Base-by-base conservation (phyloP, 2,888 invertebrate genomes). In the Chaitophorus viminalis region DNA sequence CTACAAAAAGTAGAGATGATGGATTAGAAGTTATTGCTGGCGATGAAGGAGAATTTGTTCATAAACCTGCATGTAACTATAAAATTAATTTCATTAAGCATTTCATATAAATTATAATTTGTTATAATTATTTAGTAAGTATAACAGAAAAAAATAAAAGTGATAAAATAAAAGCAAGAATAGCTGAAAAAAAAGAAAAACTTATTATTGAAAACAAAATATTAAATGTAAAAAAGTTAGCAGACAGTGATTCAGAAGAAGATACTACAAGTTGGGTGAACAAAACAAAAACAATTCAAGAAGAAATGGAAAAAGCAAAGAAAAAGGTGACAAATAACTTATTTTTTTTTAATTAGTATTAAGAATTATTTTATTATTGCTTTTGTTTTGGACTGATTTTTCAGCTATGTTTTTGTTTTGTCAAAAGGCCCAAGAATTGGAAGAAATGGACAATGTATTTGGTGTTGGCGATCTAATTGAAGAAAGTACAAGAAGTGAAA, bases 391-490 rank as follows among this genome's bases (percentile, higher is more conserved):
- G 88, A 88, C 75, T 76, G 70, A 52, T 68, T 84, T 79, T 88
- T 86, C 82, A 85, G 84, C 84, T 81, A 89, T 88, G 85, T 89
- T 82, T 88, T 89, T 88, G 68, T 88, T 84, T 81, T 89, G 88
- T 88, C 89, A 88, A 82, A 91, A 96, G 97, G 99, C 98, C 36
- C 97, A 97, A 91, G 94, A 96, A 93, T 92, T 99, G 91, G 97
- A 98, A 92, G 98, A 99, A 92, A 94, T 99, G 93, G 99, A 99
- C 92, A 96, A 94, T 90, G 98, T 96, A 91, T 98, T 99, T 93
- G 98, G 98, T 54, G 95, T 98, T 89, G 94, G 94, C 25, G 95
- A 95, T 90, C 92, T 98, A 79, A 94, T 98, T n/a, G 95, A 96
- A 89, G 94, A 96, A 90, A 96, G 96, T 90, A 93, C 94, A 89